Percentiles rank a stretch among this genome's conserved stretches.
phyloP scores from a whole-genome alignment of 1,140 invertebrate genomes.

The Cheumatopsyche charites region DNA sequence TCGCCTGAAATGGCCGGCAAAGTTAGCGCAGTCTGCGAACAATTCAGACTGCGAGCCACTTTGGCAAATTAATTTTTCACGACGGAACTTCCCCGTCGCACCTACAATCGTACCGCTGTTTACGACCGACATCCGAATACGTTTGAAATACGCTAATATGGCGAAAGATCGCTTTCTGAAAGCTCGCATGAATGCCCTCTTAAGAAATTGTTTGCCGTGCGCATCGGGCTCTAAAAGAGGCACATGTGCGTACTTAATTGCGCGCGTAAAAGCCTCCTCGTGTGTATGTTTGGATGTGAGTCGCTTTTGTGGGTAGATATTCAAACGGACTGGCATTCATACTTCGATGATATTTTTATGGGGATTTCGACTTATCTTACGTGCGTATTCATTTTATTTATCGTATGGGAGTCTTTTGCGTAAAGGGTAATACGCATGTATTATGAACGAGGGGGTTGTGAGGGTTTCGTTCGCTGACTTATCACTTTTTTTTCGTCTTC shows the following conservation, averaged over 20 bases:
- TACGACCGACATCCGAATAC: not conserved
- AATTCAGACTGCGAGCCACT: constrained; percentile 23
- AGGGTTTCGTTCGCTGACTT: constrained; percentile 35
- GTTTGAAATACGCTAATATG: not conserved
- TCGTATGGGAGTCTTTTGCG: constrained; percentile 28
- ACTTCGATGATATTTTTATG: constrained; percentile 30
- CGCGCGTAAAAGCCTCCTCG: not conserved
- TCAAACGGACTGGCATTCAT: constrained; percentile 24
- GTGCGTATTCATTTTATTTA: constrained; percentile 33
- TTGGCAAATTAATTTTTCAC: constrained; percentile 36
- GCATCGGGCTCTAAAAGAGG: not conserved
- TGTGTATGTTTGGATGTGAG: no score
- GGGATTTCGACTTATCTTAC: constrained; percentile 29
- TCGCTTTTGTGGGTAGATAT: not conserved
- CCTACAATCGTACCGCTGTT: not conserved
- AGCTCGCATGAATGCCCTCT: not conserved
- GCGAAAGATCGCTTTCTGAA: not conserved
- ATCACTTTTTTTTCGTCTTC: constrained; percentile 38
- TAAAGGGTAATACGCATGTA: not conserved
- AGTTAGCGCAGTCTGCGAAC: constrained; percentile 3
- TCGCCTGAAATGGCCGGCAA: not conserved
- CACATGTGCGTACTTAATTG: constrained; percentile 13
- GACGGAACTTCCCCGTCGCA: not conserved
- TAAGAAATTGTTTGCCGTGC: not conserved
- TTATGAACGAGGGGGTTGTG: constrained; percentile 5